A percentile compares a stretch with the other conserved stretches of the same genome.
phyloP scores from a whole-genome alignment of 2,888 invertebrate species.

The Nemotelus pantherinus region DNA sequence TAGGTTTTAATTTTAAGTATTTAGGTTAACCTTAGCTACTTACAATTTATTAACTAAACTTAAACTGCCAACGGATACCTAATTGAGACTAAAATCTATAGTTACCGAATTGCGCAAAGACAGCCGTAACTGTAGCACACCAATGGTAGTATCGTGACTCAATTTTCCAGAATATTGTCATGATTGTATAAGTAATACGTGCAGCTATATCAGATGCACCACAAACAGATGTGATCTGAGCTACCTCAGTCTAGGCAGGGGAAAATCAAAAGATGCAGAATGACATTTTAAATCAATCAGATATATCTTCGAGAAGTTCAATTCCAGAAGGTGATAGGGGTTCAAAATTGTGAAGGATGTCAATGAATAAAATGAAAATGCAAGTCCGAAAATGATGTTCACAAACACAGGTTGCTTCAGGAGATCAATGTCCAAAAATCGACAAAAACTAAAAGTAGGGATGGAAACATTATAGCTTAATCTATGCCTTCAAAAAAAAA shows the following conservation, averaged over 20 bases:
- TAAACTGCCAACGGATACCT: too few species aligned
- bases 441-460: too few species aligned
- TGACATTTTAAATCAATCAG: not conserved
- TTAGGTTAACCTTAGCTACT: too few species aligned
- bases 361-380: slow-evolving; percentile 75
- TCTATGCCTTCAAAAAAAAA: too few species aligned
- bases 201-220: slow-evolving; percentile 76
- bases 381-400: slow-evolving; percentile 76
- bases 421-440: slow-evolving; percentile 70
- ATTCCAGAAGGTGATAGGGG: slow-evolving; percentile 67
- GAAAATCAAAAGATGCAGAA: too few species aligned
- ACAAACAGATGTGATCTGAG: slow-evolving; percentile 74
- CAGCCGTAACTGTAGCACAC: slow-evolving; percentile 72
- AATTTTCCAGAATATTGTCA: slow-evolving; percentile 70
- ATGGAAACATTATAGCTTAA: too few species aligned
- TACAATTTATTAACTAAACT: too few species aligned
- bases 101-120: slow-evolving; percentile 75
- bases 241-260: slow-evolving; percentile 68
- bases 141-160: slow-evolving; percentile 74
- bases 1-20: too few species aligned
- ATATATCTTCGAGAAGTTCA: slow-evolving; percentile 59
- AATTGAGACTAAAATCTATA: slow-evolving; percentile 47
- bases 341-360: slow-evolving; percentile 75
- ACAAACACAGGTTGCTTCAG: slow-evolving; percentile 73
- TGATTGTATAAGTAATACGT: slow-evolving; percentile 71